Conservation (phyloP, 2,113 vertebrate species). For the Galemys pyrenaicus region DNA sequence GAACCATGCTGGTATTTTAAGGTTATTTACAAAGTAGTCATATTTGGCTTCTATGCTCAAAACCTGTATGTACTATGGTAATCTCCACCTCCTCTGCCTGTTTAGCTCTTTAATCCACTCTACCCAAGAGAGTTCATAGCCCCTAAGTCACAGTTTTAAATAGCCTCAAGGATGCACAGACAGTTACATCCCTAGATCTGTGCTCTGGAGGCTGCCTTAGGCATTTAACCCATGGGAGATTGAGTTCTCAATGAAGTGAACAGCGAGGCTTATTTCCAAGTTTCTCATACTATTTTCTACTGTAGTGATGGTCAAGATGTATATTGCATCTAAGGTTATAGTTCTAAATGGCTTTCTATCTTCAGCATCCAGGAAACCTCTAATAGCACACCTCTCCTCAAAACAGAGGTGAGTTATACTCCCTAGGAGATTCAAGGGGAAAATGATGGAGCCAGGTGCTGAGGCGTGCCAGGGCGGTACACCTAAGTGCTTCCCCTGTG, state of each 20-base stretch:
- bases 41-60: background rate
- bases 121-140: background rate
- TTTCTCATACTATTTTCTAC: background rate
- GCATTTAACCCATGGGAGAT: background rate
- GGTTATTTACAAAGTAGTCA: background rate
- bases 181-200: background rate
- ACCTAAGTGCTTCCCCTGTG: background rate
- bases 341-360: slow-evolving; percentile 9
- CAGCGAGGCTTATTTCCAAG: background rate
- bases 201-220: background rate
- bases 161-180: background rate
- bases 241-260: background rate
- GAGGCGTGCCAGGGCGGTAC: background rate
- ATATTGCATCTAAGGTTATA: background rate
- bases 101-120: background rate
- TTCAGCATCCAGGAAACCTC: background rate
- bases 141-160: background rate
- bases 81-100: background rate
- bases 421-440: background rate
- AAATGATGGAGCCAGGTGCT: background rate
- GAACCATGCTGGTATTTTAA: background rate
- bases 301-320: background rate
- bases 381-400: background rate
- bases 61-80: background rate
- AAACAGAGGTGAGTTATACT: background rate